A percentile compares a stretch with the other conserved stretches of the same genome.
Conservation (phyloP, 1,140 invertebrate genomes). For the Mamestra configurata region DNA sequence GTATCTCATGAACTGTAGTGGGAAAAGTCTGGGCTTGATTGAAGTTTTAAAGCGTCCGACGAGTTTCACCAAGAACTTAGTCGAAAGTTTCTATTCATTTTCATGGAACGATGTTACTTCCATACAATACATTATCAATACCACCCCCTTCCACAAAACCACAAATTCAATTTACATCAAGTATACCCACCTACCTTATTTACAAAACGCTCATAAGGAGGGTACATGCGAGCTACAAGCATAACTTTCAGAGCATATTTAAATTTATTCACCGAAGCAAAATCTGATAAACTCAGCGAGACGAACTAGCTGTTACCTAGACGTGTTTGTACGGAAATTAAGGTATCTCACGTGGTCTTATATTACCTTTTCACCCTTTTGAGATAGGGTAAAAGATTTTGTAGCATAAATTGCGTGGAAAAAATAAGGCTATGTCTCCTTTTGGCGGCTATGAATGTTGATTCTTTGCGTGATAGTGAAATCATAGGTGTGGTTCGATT, state of each 20-base stretch:
- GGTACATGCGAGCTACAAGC: background rate
- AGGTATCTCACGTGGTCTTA: background rate
- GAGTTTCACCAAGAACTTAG: no score
- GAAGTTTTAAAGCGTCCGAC: no score
- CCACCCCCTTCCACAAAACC: background rate
- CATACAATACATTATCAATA: no score
- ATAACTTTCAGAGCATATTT: slow-evolving; percentile 28
- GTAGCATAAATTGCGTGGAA: background rate
- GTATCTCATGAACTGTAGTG: no score
- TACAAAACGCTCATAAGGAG: background rate
- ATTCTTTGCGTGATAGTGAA: background rate
- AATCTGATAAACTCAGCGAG: slow-evolving; percentile 22
- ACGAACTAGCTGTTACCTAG: slow-evolving; percentile 24
- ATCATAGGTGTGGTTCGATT: background rate
- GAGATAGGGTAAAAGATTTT: background rate
- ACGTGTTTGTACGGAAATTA: slow-evolving; percentile 20
- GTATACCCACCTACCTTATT: slow-evolving; percentile 3
- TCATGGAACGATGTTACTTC: no score
- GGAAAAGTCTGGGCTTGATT: no score
- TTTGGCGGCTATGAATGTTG: background rate
- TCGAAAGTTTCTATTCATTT: no score
- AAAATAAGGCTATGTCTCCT: background rate
- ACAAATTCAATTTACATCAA: background rate
- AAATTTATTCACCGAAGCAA: slow-evolving; percentile 34
- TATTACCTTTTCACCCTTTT: background rate